Base-by-base conservation (phyloP, 2,797 vertebrate genomes). In the Martes flavigula region DNA sequence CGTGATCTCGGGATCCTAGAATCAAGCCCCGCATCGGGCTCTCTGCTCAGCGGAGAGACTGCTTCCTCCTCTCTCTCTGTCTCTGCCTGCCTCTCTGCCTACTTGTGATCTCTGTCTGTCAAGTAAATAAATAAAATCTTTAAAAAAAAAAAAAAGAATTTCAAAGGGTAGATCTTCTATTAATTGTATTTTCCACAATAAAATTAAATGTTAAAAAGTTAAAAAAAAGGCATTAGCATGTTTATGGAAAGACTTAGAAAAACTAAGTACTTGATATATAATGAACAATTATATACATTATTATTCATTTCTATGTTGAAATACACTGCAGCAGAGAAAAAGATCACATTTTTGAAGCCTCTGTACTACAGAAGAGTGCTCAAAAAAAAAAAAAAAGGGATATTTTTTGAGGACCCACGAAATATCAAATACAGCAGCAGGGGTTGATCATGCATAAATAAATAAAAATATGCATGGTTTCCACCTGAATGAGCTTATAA, bases 301-400 rank as follows among this genome's bases (percentile, higher is more conserved):
- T 43, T 86, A 82, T 85, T 96, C 6, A 77, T 84, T 82, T 21
- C 18, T 51, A n/a, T 72, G 35, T 56, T 89, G 23, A 96, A 86
- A 85, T 93, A 93, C 73, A 92, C 86, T 86, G 20, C 51, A 86
- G 46, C 20, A 40, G 95, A 86, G 43, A 78, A 95, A 5, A 58
- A 58, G 64, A 73, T 87, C 60, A 66, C 23, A 27, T 21, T 86
- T 75, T n/a, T 17, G 81, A 79, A 58, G n/a, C 17, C 38, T 82
- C 12, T 20, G 7, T 64, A 87, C 46, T 72, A 35, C 30, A 30
- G 27, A 62, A 88, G 87, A 89, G 38, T 30, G 35, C 62, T 81
- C 32, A 73, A 7, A 56, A 56, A 56, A n/a, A 92, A n/a, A n/a
- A 62, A 88, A 90, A n/a, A 62, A 88, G 87, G 82, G 25, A 2